These are phyloP conservation scores for Festucalex cinctus DNA, from an alignment of 2,113 vertebrate genomes.

Conservation along the genomic window DNA sequence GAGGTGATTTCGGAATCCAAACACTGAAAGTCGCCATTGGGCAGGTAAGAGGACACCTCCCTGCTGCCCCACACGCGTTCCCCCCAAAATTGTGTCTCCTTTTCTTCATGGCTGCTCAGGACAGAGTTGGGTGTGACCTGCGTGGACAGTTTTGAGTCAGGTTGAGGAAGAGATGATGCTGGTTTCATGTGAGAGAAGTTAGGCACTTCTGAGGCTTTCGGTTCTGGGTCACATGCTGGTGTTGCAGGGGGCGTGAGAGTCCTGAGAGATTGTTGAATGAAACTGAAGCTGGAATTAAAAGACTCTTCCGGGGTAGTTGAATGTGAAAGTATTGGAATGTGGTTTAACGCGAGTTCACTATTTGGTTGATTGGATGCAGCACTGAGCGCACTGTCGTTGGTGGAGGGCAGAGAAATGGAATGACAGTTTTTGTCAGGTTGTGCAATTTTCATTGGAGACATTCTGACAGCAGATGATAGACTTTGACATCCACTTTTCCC, in stretches of 20 bases:
- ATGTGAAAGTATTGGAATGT: neutral
- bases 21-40: slow-evolving; percentile 55
- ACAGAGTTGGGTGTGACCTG: slow-evolving; percentile 4
- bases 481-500: slow-evolving; percentile 40
- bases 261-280: slow-evolving; percentile 80
- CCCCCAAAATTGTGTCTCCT: slow-evolving; percentile 52
- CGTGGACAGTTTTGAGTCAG: slow-evolving; percentile 19
- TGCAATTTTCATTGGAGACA: slow-evolving; percentile 26
- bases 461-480: slow-evolving; percentile 22
- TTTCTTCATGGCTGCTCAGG: slow-evolving; percentile 14
- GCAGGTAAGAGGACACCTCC: slow-evolving; percentile 27
- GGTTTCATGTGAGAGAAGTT: slow-evolving; percentile 13
- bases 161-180: slow-evolving; percentile 4
- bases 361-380: slow-evolving; percentile 10
- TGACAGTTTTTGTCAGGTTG: slow-evolving; percentile 8
- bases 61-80: slow-evolving; percentile 36
- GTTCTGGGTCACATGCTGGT: slow-evolving; percentile 10
- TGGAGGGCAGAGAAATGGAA: neutral
- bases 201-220: slow-evolving; percentile 12
- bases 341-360: slow-evolving; percentile 20
- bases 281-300: slow-evolving; percentile 87
- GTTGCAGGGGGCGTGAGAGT: slow-evolving; percentile 13
- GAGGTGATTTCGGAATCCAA: slow-evolving; percentile 69
- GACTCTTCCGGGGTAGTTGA: neutral
- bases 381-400: slow-evolving; percentile 4